Conservation (phyloP, 2,888 invertebrate genomes). For the Strigamia transsilvanica region DNA sequence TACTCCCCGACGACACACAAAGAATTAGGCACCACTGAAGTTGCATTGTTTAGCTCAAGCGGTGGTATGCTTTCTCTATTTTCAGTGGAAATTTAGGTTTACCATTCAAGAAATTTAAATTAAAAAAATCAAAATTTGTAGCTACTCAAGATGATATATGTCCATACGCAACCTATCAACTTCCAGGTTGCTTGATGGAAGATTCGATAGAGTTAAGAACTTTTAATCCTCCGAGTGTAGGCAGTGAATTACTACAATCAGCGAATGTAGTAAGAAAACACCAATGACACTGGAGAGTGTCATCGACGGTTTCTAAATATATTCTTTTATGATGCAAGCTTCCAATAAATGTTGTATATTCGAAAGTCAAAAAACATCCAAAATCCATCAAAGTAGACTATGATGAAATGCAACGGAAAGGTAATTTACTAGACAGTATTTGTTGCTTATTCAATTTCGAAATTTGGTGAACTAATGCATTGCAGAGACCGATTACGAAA, state of each 20-base stretch:
- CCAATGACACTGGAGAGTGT: conserved; percentile 45
- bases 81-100: background rate
- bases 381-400: conserved; percentile 43
- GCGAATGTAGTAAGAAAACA: conserved; percentile 35
- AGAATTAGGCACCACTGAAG: conserved; percentile 13
- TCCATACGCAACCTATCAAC: conserved; percentile 57
- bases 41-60: background rate
- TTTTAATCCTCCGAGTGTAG: conserved; percentile 37
- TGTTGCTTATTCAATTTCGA: background rate
- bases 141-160: conserved; percentile 56
- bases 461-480: background rate
- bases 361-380: conserved; percentile 47
- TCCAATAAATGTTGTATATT: conserved; percentile 49
- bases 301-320: conserved; percentile 47
- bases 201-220: conserved; percentile 39
- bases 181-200: conserved; percentile 52
- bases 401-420: conserved; percentile 42
- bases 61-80: background rate
- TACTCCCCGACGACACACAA: conserved; percentile 25
- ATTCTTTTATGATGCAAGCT: conserved; percentile 46
- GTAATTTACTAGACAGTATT: background rate
- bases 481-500: conserved; percentile 21
- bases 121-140: conserved; percentile 9
- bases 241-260: conserved; percentile 47
- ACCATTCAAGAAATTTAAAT: background rate